Base-by-base conservation (phyloP, 1,140 invertebrate genomes). In the Plutomurus gul region DNA sequence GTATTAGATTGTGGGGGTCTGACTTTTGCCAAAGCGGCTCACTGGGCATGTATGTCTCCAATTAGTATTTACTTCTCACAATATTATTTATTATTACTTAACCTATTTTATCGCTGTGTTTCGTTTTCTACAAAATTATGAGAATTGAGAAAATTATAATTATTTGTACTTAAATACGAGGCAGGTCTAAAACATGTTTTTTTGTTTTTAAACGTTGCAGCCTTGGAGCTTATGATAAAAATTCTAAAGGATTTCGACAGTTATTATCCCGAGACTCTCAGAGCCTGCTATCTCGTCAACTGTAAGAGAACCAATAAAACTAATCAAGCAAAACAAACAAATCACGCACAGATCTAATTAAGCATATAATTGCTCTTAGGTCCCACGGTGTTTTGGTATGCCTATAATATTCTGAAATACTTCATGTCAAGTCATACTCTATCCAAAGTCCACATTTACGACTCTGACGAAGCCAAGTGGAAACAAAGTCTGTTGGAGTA, bases 191-290 rank as follows among this genome's bases (percentile, higher is more conserved):
- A 18, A 6, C n/a, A 18, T 43, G 11, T 43, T 60, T 65, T n/a
- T n/a, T 33, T 18, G 13, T 30, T 65, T 33, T 7, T 13, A n/a
- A n/a, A n/a, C n/a, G n/a, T 27, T 36, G 8, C 30, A 78, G 76
- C 76, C 20, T 16, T 78, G 16, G 56, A 78, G 22, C 73, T 46
- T 33, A 47, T 73, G 40, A 30, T 78, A 13, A 40, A 27, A 37
- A n/a, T 78, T 20, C 27, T 78, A 13, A 72, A 56, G 18, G 76
- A 78, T 22, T 72, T 78, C 18, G 76, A 78, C 10, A 76, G 75
- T 16, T 77, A 81, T 36, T 81, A 77, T 33, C 79, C 79, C 0
- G 79, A 81, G 65, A 72, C 60, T 7, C 22, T 81, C 0, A 71
- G 46, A 40, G 18, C 33, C 3, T 72, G 65, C 18, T 77, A 77